Conservation (phyloP, 1,140 invertebrate species). For the Geopemphigus sp. region DNA sequence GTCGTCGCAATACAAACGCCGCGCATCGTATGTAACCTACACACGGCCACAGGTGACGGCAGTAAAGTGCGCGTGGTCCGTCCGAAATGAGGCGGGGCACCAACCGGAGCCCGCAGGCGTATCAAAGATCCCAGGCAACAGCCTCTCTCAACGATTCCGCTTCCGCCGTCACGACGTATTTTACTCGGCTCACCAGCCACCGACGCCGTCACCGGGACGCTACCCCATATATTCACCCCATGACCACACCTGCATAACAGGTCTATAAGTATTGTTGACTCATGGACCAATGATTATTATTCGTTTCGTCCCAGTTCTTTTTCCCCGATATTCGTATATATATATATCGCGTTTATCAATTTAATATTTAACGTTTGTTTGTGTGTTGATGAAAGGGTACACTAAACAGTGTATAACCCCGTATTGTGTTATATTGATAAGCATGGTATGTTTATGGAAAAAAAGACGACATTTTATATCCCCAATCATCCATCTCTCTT, state of each 20-base stretch:
- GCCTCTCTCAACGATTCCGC: slow-evolving; percentile 13
- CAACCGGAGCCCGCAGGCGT: slow-evolving; percentile 42
- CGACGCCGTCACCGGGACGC: neutral
- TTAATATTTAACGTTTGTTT: too few relatives aligned
- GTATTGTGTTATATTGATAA: too few relatives aligned
- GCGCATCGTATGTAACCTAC: too few relatives aligned
- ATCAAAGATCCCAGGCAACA: slow-evolving; percentile 39
- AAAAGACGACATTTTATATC: too few relatives aligned
- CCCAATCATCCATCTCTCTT: too few relatives aligned
- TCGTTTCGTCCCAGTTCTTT: neutral
- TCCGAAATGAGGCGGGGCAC: slow-evolving; percentile 30
- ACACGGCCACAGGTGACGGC: neutral
- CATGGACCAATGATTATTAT: neutral
- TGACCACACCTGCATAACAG: neutral
- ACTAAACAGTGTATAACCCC: too few relatives aligned
- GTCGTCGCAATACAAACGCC: too few relatives aligned
- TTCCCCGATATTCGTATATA: neutral
- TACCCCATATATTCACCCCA: slow-evolving; percentile 1
- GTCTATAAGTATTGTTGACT: neutral
- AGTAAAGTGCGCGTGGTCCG: neutral
- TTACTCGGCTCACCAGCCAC: neutral
- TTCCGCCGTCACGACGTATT: neutral
- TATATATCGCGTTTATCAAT: too few relatives aligned
- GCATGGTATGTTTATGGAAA: too few relatives aligned
- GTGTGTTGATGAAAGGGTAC: too few relatives aligned